Evolutionary conservation across 2,888 invertebrate species (phyloP).

Genomic region (Ecliptopera silaceata): DNA sequence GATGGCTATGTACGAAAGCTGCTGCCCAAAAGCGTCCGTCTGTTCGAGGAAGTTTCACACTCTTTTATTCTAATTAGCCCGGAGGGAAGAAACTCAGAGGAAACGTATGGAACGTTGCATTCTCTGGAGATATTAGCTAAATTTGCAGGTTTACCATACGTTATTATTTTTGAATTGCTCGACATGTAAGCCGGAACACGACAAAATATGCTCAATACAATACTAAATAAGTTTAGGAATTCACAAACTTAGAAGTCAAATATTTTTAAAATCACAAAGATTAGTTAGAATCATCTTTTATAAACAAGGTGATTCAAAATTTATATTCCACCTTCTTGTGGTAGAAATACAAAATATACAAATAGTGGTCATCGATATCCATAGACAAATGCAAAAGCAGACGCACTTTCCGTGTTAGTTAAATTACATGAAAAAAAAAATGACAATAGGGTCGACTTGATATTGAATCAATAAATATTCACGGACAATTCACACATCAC

Average conservation of each 20-base stretch:
- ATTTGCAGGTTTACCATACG: constrained; percentile 52
- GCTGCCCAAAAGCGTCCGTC: constrained; percentile 58
- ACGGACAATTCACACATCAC: too few relatives aligned
- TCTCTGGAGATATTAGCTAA: constrained; percentile 56
- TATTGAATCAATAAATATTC: too few relatives aligned
- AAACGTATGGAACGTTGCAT: constrained; percentile 51
- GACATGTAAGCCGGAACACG: constrained; percentile 20
- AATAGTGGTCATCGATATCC: too few relatives aligned
- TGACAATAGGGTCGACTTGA: neutral
- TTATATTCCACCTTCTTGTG: too few relatives aligned
- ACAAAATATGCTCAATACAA: neutral
- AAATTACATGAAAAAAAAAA: neutral
- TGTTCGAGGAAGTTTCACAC: constrained; percentile 70
- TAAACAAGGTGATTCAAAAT: too few relatives aligned
- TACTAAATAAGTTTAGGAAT: too few relatives aligned
- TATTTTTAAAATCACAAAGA: too few relatives aligned
- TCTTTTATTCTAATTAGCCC: constrained; percentile 77
- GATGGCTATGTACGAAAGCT: constrained; percentile 45
- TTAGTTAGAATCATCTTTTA: too few relatives aligned
- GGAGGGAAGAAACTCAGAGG: constrained; percentile 58
- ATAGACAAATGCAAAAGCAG: too few relatives aligned
- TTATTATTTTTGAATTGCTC: constrained; percentile 32
- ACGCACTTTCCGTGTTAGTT: too few relatives aligned
- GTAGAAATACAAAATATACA: too few relatives aligned
- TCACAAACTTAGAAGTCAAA: too few relatives aligned